phyloP scores from a whole-genome alignment of 1,140 invertebrate species.

The Habropoda laboriosa region DNA sequence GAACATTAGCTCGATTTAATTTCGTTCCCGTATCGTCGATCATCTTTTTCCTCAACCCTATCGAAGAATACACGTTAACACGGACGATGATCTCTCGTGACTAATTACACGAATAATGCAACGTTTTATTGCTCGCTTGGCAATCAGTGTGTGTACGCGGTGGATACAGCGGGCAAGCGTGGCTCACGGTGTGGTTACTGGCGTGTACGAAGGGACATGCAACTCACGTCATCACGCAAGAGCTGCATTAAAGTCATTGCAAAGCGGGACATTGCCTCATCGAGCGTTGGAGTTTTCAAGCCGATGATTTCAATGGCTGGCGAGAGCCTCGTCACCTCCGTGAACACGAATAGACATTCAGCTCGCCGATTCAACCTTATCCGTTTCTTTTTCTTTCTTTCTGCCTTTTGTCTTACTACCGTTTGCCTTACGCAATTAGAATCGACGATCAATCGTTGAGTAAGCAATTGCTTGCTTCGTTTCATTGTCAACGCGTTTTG shows the following conservation, averaged over 20 bases:
- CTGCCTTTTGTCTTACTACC: neutral
- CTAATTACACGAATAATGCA: slow-evolving; percentile 47
- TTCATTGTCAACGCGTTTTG: neutral
- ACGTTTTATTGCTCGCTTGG: slow-evolving; percentile 40
- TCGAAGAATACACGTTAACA: neutral
- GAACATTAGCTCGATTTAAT: neutral
- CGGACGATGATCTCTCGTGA: slow-evolving; percentile 14
- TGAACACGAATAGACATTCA: slow-evolving; percentile 7
- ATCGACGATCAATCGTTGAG: neutral
- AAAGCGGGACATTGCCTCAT: slow-evolving; percentile 46
- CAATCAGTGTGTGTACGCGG: slow-evolving; percentile 10
- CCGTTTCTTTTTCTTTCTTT: neutral
- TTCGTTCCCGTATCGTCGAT: neutral
- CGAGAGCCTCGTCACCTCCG: slow-evolving; percentile 20
- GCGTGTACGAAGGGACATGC: slow-evolving; percentile 16
- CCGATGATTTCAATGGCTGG: slow-evolving; percentile 39
- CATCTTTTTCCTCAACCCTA: neutral
- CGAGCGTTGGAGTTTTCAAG: slow-evolving; percentile 22
- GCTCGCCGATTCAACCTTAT: neutral
- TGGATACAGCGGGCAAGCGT: neutral
- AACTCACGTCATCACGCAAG: slow-evolving; percentile 47
- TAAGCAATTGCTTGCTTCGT: neutral
- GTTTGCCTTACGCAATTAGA: slow-evolving; percentile 18
- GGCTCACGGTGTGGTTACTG: neutral
- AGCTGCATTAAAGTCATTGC: slow-evolving; percentile 39